Conservation (phyloP, 2,113 vertebrate genomes). For the Cheilinus undulatus region DNA sequence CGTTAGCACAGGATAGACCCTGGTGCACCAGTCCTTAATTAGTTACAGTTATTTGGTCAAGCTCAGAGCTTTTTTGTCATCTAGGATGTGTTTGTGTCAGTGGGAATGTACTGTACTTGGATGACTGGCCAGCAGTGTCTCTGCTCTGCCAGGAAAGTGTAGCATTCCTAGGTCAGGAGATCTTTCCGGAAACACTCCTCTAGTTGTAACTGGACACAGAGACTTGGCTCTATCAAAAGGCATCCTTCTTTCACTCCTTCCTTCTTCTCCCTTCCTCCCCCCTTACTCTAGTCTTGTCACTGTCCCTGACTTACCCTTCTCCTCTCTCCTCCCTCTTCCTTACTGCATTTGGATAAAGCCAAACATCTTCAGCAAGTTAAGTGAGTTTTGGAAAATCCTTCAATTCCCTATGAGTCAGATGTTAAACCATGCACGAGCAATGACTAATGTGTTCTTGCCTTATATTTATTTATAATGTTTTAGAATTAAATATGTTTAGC, state of each 20-base stretch:
- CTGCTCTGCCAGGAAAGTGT: conserved; percentile 38
- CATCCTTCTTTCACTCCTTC: conserved; percentile 32
- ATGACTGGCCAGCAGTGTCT: conserved; percentile 13
- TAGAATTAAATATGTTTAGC: too few species aligned
- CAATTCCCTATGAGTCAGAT: conserved; percentile 22
- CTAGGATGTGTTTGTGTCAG: conserved; percentile 2
- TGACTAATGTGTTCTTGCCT: too few species aligned
- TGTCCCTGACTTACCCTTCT: neutral
- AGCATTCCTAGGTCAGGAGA: conserved; percentile 64
- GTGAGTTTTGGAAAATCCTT: neutral
- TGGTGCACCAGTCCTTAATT: neutral
- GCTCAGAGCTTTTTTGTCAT: neutral
- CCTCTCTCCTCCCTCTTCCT: neutral
- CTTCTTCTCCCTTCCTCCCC: neutral
- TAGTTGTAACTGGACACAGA: conserved; percentile 64
- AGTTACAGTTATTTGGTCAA: neutral
- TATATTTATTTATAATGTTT: too few species aligned
- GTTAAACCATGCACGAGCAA: too few species aligned
- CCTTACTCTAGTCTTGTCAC: neutral
- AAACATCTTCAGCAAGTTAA: too few species aligned
- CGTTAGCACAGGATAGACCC: neutral
- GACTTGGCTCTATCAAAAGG: conserved; percentile 30
- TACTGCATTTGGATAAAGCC: neutral
- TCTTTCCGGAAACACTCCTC: conserved; percentile 71
- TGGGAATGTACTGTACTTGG: conserved; percentile 15